These are phyloP conservation scores for Teleogryllus oceanicus DNA, from an alignment of 2,888 invertebrate species.

Conservation along the genomic window DNA sequence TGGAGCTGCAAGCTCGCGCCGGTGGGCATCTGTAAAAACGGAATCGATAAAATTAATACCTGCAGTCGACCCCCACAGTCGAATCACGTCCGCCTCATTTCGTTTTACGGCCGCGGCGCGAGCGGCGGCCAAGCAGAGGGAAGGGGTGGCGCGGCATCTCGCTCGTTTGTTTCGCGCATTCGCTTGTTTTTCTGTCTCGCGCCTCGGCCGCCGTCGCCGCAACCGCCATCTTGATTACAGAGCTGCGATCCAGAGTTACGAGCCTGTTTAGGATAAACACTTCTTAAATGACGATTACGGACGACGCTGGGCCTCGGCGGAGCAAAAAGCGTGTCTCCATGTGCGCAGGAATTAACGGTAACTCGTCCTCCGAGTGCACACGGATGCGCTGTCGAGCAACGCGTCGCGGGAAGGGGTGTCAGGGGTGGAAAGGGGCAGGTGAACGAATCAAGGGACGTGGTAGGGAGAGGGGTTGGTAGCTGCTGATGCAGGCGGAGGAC, in stretches of 20 bases:
- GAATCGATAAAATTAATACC: conserved; percentile 4
- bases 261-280: neutral
- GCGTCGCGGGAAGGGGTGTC: too few relatives aligned
- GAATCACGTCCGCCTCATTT: neutral
- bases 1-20: too few relatives aligned
- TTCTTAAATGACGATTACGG: neutral
- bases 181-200: conserved; percentile 7
- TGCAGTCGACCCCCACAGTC: neutral
- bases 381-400: too few relatives aligned
- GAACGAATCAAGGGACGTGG: too few relatives aligned
- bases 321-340: neutral
- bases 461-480: too few relatives aligned
- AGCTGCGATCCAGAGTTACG: neutral
- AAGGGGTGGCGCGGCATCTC: too few relatives aligned
- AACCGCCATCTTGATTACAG: conserved; percentile 1
- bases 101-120: conserved; percentile 3
- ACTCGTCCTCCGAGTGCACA: too few relatives aligned
- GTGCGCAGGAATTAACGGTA: too few relatives aligned
- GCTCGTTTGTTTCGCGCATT: conserved; percentile 4
- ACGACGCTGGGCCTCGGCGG: neutral
- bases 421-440: too few relatives aligned
- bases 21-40: neutral
- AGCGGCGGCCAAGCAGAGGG: neutral
- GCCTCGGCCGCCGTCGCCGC: neutral
- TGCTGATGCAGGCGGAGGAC: too few relatives aligned